Conservation (phyloP, 2,797 vertebrate species). For the Ctenopoma kingsleyae region DNA sequence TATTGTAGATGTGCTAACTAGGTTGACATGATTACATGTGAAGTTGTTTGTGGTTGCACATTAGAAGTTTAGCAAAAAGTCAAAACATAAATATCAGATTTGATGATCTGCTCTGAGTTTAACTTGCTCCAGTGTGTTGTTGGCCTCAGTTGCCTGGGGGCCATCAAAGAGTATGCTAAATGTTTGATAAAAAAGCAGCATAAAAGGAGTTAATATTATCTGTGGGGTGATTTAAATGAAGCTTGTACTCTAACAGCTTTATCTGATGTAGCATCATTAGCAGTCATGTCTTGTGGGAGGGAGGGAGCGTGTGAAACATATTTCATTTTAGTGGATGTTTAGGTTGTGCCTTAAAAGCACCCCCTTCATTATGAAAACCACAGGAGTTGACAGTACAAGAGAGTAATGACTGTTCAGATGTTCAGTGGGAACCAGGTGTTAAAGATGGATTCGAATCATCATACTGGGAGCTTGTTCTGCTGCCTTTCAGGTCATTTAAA, state of each 20-base stretch:
- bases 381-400: constrained; percentile 11
- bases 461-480: constrained; percentile 24
- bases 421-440: constrained; percentile 30
- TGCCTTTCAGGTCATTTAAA: constrained; percentile 37
- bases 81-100: constrained; percentile 7
- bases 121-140: not conserved
- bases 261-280: constrained; percentile 48
- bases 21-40: constrained; percentile 23
- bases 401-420: constrained; percentile 27
- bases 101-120: constrained; percentile 2
- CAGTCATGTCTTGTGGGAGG: constrained; percentile 1
- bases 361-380: constrained; percentile 23
- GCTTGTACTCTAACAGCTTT: constrained; percentile 14
- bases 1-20: constrained; percentile 28
- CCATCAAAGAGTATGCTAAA: constrained; percentile 2
- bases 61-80: constrained; percentile 6
- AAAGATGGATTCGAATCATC: constrained; percentile 37
- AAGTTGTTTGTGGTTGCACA: constrained; percentile 26
- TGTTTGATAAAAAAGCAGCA: not conserved
- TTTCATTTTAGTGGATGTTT: constrained; percentile 29
- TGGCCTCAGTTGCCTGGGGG: not conserved
- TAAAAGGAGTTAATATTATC: constrained; percentile 3
- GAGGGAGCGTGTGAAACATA: not conserved
- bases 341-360: constrained; percentile 23
- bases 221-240: constrained; percentile 23